Evolutionary conservation across 2,113 vertebrate species (phyloP).

Genomic region (Hemichromis elongatus): DNA sequence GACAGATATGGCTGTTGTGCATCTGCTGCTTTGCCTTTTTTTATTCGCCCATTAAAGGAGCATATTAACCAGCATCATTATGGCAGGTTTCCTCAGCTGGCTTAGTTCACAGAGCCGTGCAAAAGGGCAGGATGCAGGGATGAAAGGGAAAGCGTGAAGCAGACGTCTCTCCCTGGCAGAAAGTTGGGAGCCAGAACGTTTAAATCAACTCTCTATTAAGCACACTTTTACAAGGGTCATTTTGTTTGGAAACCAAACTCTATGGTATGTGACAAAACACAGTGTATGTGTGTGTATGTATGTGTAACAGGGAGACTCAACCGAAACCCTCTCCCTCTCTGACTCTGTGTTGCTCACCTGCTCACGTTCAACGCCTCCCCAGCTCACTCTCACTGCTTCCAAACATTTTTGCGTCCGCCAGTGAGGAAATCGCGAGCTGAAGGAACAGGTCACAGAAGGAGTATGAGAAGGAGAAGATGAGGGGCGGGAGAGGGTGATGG

Average conservation of each 20-base stretch:
- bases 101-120: conserved; percentile 36
- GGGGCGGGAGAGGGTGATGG: neutral
- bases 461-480: conserved; percentile 40
- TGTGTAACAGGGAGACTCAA: neutral
- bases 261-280: conserved; percentile 50
- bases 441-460: conserved; percentile 65
- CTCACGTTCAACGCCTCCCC: conserved; percentile 19
- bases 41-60: conserved; percentile 64
- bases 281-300: neutral
- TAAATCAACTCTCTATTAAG: conserved; percentile 64
- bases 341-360: conserved; percentile 46
- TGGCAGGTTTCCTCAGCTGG: conserved; percentile 56
- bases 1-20: conserved; percentile 58
- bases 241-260: conserved; percentile 52
- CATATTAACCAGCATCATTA: conserved; percentile 64
- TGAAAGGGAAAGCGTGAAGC: conserved; percentile 50
- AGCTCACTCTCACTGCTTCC: conserved; percentile 8
- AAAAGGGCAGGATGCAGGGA: conserved; percentile 58
- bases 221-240: conserved; percentile 55
- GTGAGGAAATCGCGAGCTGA: conserved; percentile 65
- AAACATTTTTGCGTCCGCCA: conserved; percentile 34
- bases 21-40: conserved; percentile 60
- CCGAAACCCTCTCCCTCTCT: conserved; percentile 6
- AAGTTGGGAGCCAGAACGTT: conserved; percentile 43
- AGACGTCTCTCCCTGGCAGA: conserved; percentile 34